These are phyloP conservation scores for Platichthys flesus DNA, from an alignment of 2,113 vertebrate species.

Conservation along the genomic window DNA sequence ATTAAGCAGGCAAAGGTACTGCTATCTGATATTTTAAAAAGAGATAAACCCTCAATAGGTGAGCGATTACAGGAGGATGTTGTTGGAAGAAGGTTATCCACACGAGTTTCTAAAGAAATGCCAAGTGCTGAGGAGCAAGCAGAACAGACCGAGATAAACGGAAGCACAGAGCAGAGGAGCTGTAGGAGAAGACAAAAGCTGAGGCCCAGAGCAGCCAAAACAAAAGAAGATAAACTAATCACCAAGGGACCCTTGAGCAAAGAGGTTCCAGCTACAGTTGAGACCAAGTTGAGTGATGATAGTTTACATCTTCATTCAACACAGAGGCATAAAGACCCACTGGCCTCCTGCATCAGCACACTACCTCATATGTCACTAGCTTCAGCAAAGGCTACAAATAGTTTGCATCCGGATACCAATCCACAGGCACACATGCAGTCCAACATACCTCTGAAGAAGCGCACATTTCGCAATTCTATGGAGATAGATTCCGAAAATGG, in stretches of 20 bases:
- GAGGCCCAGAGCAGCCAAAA: slow-evolving; percentile 46
- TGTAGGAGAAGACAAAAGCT: slow-evolving; percentile 27
- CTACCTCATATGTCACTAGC: slow-evolving; percentile 64
- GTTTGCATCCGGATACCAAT: slow-evolving; percentile 54
- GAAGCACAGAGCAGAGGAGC: slow-evolving; percentile 27
- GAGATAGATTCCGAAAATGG: slow-evolving; percentile 69
- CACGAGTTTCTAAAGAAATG: slow-evolving; percentile 19
- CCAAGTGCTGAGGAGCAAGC: slow-evolving; percentile 19
- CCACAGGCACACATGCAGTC: slow-evolving; percentile 74
- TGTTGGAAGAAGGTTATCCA: slow-evolving; percentile 15
- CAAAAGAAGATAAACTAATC: slow-evolving; percentile 39
- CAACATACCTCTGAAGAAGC: slow-evolving; percentile 85
- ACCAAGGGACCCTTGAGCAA: slow-evolving; percentile 17
- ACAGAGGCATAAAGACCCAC: slow-evolving; percentile 21
- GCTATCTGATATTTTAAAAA: slow-evolving; percentile 78
- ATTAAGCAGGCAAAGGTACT: slow-evolving; percentile 78
- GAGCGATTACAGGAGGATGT: slow-evolving; percentile 24
- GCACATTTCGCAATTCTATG: slow-evolving; percentile 79
- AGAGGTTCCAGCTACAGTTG: neutral
- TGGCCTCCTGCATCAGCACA: slow-evolving; percentile 36
- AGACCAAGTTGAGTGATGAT: slow-evolving; percentile 16
- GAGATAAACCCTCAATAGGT: slow-evolving; percentile 47
- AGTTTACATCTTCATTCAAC: slow-evolving; percentile 12
- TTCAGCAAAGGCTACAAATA: slow-evolving; percentile 32
- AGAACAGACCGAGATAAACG: slow-evolving; percentile 33